Percentiles rank a stretch among this genome's conserved stretches.
These are phyloP conservation scores for Tricholaema leucomelas DNA, from an alignment of 2,113 vertebrate genomes.

Conservation along the genomic window DNA sequence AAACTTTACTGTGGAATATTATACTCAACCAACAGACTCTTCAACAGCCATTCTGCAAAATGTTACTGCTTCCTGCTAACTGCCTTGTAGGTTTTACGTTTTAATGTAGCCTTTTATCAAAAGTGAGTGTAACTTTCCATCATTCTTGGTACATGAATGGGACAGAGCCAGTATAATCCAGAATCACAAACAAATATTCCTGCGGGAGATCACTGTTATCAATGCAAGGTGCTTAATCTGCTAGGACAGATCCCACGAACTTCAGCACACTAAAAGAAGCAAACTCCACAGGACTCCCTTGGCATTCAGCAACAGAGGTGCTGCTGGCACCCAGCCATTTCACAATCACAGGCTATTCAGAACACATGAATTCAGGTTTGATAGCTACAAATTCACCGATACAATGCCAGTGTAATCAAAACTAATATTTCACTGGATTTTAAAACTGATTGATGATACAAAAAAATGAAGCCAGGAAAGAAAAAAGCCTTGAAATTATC, in stretches of 20 bases:
- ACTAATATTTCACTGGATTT: neutral
- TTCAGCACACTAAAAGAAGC: neutral
- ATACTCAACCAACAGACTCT: neutral
- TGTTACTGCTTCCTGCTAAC: neutral
- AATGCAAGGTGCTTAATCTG: neutral
- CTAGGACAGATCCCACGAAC: neutral
- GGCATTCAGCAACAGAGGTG: neutral
- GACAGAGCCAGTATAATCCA: neutral
- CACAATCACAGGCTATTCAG: neutral
- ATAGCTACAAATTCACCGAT: neutral
- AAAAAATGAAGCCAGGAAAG: neutral
- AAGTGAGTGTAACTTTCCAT: neutral
- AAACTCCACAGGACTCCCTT: neutral
- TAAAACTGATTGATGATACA: neutral
- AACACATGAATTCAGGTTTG: neutral
- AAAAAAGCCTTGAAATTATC: neutral
- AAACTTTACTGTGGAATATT: neutral
- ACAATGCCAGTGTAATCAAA: neutral
- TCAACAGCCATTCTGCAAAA: neutral
- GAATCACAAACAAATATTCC: neutral
- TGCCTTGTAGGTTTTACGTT: neutral
- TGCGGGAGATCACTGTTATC: neutral
- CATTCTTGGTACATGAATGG: rapidly evolving
- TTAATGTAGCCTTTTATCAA: neutral
- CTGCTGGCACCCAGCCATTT: neutral